A percentile compares a stretch with the other conserved stretches of the same genome.
Conservation (phyloP, 2,797 vertebrate genomes). For the Cryptoblepharus egeriae region DNA sequence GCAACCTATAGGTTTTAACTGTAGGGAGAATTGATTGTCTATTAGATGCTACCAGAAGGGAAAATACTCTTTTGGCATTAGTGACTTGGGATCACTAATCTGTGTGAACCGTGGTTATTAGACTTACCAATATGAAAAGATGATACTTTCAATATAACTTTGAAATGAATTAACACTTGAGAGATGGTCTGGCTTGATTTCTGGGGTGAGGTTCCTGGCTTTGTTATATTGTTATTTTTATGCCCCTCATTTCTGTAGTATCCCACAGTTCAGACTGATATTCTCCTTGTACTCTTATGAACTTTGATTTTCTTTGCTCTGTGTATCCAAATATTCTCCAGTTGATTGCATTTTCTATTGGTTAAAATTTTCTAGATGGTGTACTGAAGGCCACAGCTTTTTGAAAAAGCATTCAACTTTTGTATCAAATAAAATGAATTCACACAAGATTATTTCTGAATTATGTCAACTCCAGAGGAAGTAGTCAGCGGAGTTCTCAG, state of each 20-base stretch:
- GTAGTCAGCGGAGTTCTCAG: not conserved
- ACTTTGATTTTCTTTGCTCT: not conserved
- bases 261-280: not conserved
- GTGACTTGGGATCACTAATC: not conserved
- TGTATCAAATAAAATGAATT: not conserved
- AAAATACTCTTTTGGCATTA: not conserved
- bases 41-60: not conserved
- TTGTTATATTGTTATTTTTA: not conserved
- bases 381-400: not conserved
- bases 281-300: not conserved
- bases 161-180: not conserved
- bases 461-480: not conserved
- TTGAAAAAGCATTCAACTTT: not conserved
- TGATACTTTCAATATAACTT: not conserved
- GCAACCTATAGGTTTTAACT: not conserved
- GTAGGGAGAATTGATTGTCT: not conserved
- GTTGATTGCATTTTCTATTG: not conserved
- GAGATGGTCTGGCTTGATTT: not conserved
- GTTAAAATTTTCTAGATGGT: not conserved
- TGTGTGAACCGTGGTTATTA: not conserved
- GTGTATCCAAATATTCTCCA: not conserved
- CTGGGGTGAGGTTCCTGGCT: not conserved
- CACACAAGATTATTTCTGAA: not conserved
- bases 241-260: not conserved
- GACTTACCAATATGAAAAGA: not conserved